Evolutionary conservation across 2,888 invertebrate species (phyloP).

Genomic region (Parelbella ahira): DNA sequence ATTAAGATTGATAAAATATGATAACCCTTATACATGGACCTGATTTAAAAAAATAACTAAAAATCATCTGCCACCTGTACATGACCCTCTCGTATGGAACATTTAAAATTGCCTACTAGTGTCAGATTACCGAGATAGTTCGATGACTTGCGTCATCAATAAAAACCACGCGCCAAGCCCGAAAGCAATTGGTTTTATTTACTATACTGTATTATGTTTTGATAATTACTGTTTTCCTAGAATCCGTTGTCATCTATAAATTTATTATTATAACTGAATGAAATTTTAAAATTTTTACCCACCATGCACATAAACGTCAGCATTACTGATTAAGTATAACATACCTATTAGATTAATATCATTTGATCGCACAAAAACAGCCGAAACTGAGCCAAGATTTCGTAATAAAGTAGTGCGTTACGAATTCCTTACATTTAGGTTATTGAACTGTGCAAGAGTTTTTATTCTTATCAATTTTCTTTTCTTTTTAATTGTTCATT

Average conservation of each 20-base stretch:
- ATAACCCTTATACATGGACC: too few species aligned
- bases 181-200: conserved; percentile 37
- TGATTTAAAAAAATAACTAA: not conserved
- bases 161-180: conserved; percentile 40
- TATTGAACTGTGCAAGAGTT: conserved; percentile 9
- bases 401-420: conserved; percentile 9
- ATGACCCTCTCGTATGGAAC: conserved; percentile 22
- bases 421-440: conserved; percentile 1
- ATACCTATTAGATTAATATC: not conserved
- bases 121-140: conserved; percentile 44
- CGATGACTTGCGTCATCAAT: conserved; percentile 48
- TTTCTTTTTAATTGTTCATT: conserved; percentile 2
- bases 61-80: conserved; percentile 16
- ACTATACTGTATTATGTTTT: conserved; percentile 41
- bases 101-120: conserved; percentile 33
- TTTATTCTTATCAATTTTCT: conserved; percentile 14
- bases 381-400: conserved; percentile 10
- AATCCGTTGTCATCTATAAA: conserved; percentile 45
- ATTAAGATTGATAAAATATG: too few species aligned
- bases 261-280: conserved; percentile 19
- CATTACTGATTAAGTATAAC: conserved; percentile 1
- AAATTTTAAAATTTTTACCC: conserved; percentile 1
- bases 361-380: conserved; percentile 7
- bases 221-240: conserved; percentile 54
- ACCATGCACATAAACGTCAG: conserved; percentile 9